Percentiles rank a stretch among this genome's conserved stretches.
phyloP scores from a whole-genome alignment of 2,113 vertebrate genomes.

The Uria lomvia region DNA sequence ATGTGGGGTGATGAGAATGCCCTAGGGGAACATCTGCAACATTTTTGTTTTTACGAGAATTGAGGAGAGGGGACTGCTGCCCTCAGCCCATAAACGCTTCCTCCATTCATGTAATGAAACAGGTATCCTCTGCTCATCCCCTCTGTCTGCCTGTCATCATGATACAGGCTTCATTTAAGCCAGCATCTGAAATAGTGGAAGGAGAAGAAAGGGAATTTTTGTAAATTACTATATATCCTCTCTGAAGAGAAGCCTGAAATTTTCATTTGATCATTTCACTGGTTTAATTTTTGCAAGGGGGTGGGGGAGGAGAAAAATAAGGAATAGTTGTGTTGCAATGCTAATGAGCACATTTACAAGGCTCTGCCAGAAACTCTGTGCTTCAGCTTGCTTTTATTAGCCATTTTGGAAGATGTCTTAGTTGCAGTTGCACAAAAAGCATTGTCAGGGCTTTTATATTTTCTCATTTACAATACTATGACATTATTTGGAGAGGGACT shows the following conservation, averaged over 20 bases:
- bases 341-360: conserved; percentile 32
- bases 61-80: neutral
- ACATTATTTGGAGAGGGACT: conserved; percentile 26
- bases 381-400: conserved; percentile 24
- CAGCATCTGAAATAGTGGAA: neutral
- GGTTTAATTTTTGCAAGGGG: neutral
- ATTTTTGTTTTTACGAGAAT: neutral
- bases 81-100: neutral
- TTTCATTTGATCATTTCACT: neutral
- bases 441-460: conserved; percentile 49
- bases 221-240: neutral
- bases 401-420: conserved; percentile 51
- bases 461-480: conserved; percentile 44
- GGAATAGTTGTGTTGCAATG: neutral
- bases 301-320: neutral
- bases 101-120: neutral
- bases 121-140: neutral
- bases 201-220: neutral
- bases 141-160: neutral
- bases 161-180: neutral
- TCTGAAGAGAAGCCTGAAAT: neutral
- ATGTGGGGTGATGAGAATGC: neutral
- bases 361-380: neutral
- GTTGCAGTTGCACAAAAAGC: conserved; percentile 41
- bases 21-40: neutral